Base-by-base conservation (phyloP, 2,888 invertebrate species). In the Ornithoptera priamus region DNA sequence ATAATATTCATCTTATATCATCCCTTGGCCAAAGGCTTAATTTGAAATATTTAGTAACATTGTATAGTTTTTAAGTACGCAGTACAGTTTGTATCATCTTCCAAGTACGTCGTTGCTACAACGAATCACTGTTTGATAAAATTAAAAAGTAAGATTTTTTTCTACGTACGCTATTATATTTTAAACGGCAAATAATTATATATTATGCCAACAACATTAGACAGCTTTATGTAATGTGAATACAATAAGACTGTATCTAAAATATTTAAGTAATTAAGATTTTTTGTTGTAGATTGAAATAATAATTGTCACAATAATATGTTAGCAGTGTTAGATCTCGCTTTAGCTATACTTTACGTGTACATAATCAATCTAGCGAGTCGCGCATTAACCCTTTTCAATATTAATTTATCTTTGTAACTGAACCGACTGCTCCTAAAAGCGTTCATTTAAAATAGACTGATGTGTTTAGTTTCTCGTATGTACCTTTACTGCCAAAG, bases 271-370 rank as follows among this genome's bases (percentile, higher is more conserved):
- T 74, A 75, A 72, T 75, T 80, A 20, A 77, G 78, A 79, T 77
- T 80, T 75, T 79, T 81, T 78, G 79, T 82, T 81, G 75, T 83
- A 84, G 77, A 79, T 77, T 78, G 77, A 81, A 80, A 78, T 75
- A 76, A 70, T 72, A 77, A 82, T 84, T 84, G 81, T 84, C 85
- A 81, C 71, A 79, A 75, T 81, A 80, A 84, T 78, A 79, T 76
- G 76, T 80, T 89, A 89, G 85, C 78, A 85, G 84, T 84, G 88
- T 88, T 90, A 92, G 92, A 91, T 92, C 92, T 91, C 91, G 89
- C 87, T 87, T 80, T 83, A 79, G 78, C 78, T 81, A 80, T 82
- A 78, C 75, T 75, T 72, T 72, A 65, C 72, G 70, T 76, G 71
- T 79, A 74, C 74, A 76, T 76, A 73, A 74, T 76, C 75, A 73